Evolutionary conservation across 2,797 vertebrate species (phyloP).

Genomic region (Sebastes umbrosus): DNA sequence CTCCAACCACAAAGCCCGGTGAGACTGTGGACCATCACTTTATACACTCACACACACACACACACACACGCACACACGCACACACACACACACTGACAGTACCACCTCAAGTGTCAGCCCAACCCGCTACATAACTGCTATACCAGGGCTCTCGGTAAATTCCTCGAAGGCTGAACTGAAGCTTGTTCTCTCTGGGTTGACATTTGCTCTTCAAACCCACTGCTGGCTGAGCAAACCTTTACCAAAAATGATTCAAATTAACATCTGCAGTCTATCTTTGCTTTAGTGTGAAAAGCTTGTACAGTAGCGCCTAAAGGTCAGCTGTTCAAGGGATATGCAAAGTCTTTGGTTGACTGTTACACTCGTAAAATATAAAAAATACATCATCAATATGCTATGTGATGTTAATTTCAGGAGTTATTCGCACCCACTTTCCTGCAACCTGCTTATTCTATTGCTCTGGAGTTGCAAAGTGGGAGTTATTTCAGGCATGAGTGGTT

Average conservation of each 20-base stretch:
- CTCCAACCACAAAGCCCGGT: slow-evolving; percentile 1
- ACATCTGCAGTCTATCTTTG: not conserved
- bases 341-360: not conserved
- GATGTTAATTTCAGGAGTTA: not conserved
- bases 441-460: not conserved
- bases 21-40: not conserved
- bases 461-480: not conserved
- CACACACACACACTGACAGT: not conserved
- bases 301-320: not conserved
- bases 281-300: not conserved
- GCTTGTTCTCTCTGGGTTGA: not conserved
- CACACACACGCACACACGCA: not conserved
- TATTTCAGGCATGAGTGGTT: not conserved
- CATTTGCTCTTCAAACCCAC: slow-evolving; percentile 19
- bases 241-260: not conserved
- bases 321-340: not conserved
- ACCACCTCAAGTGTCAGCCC: not conserved
- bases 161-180: not conserved
- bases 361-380: not conserved
- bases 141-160: not conserved
- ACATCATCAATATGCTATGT: not conserved
- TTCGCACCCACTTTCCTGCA: not conserved
- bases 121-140: not conserved
- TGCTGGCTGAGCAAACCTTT: slow-evolving; percentile 3
- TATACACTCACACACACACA: not conserved